phyloP scores from a whole-genome alignment of 2,113 vertebrate species.

The Pangasianodon gigas region DNA sequence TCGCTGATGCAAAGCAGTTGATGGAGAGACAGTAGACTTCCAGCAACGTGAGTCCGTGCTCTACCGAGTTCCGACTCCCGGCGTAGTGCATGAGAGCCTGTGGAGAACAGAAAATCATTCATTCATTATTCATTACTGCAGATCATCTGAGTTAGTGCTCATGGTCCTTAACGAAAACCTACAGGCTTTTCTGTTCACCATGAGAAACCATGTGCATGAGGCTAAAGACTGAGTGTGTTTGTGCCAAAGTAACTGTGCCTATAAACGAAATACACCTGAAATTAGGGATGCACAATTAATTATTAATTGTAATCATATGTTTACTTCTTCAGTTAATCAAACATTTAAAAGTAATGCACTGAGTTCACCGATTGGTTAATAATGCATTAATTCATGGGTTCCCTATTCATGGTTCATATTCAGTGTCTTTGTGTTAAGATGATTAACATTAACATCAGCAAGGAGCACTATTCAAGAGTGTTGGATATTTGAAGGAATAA shows the following conservation, averaged over 20 bases:
- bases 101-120: background rate
- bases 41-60: conserved; percentile 88
- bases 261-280: background rate
- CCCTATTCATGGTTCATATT: background rate
- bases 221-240: background rate
- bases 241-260: background rate
- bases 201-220: no score
- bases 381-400: background rate
- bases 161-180: background rate
- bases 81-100: conserved; percentile 93
- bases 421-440: background rate
- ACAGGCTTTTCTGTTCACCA: background rate
- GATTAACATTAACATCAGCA: background rate
- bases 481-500: no score
- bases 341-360: background rate
- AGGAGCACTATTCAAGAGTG: no score
- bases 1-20: conserved; percentile 90
- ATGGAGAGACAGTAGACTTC: conserved; percentile 96
- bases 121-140: background rate
- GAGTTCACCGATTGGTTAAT: background rate
- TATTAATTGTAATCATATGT: background rate
- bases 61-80: conserved; percentile 91
- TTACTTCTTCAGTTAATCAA: background rate
- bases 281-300: background rate
- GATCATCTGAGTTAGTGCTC: background rate